phyloP scores from a whole-genome alignment of 1,140 invertebrate species.

The Diprion similis region DNA sequence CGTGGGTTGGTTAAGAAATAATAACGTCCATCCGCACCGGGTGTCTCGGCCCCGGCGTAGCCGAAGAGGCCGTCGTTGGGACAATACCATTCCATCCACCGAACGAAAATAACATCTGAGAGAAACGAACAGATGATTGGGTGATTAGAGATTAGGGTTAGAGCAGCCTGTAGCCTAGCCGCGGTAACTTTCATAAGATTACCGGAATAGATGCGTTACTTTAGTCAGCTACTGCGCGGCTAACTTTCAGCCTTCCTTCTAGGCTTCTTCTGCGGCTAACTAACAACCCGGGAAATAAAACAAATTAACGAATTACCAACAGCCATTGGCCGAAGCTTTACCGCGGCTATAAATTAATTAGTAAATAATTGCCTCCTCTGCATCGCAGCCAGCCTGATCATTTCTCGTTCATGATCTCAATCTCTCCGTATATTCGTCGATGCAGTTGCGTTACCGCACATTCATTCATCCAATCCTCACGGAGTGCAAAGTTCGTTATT shows the following conservation, averaged over 20 bases:
- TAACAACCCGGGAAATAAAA: neutral
- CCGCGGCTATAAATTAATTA: conserved; percentile 11
- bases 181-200: neutral
- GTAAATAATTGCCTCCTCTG: neutral
- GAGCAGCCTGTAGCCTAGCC: neutral
- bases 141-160: conserved; percentile 9
- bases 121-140: neutral
- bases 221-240: neutral
- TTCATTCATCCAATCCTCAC: neutral
- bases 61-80: neutral
- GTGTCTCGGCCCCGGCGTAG: too few species aligned
- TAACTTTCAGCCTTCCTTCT: neutral
- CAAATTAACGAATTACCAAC: neutral
- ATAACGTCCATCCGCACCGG: too few species aligned
- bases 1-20: too few species aligned
- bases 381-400: too few species aligned
- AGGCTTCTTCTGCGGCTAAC: neutral
- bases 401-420: too few species aligned
- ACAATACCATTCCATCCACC: neutral
- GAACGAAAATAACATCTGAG: conserved; percentile 1
- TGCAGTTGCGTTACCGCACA: neutral
- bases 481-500: neutral
- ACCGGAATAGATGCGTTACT: neutral
- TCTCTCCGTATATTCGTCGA: too few species aligned
- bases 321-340: neutral